A percentile compares a stretch with the other conserved stretches of the same genome.
phyloP scores from a whole-genome alignment of 1,140 invertebrate genomes.

The Melipona quadrifasciata region DNA sequence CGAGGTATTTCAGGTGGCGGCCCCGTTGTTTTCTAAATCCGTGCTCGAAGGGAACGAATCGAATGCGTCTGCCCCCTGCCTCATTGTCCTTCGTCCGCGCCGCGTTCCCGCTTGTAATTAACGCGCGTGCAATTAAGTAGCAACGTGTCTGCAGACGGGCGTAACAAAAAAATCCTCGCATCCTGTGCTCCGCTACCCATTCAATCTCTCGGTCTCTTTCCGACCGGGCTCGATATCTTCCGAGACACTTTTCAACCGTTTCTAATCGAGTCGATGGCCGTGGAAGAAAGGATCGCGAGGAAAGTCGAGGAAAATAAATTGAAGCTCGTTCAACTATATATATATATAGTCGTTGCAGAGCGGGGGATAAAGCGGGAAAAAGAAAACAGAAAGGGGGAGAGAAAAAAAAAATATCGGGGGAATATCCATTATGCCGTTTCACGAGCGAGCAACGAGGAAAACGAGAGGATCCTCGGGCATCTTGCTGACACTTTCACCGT shows the following conservation, averaged over 20 bases:
- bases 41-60: constrained; percentile 28
- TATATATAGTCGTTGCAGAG: background rate
- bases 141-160: background rate
- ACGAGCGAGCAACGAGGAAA: background rate
- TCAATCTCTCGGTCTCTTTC: background rate
- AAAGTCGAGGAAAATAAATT: background rate
- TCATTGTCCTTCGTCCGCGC: constrained; percentile 26
- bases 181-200: background rate
- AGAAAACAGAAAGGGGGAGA: background rate
- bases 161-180: background rate
- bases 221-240: background rate
- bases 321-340: background rate
- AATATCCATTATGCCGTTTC: constrained; percentile 36
- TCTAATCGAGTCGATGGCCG: constrained; percentile 13
- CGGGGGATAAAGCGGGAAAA: too few relatives aligned
- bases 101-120: constrained; percentile 41
- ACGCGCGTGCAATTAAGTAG: constrained; percentile 45
- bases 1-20: constrained; percentile 33
- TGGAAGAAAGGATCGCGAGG: too few relatives aligned
- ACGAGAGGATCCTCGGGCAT: background rate
- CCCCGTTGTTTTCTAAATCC: constrained; percentile 28
- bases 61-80: constrained; percentile 34
- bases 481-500: constrained; percentile 42
- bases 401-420: constrained; percentile 1
- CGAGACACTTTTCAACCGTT: background rate